Evolutionary conservation across 2,113 vertebrate species (phyloP), one percentile per base, ranked within the genome.

Genomic region (Mobula hypostoma): DNA sequence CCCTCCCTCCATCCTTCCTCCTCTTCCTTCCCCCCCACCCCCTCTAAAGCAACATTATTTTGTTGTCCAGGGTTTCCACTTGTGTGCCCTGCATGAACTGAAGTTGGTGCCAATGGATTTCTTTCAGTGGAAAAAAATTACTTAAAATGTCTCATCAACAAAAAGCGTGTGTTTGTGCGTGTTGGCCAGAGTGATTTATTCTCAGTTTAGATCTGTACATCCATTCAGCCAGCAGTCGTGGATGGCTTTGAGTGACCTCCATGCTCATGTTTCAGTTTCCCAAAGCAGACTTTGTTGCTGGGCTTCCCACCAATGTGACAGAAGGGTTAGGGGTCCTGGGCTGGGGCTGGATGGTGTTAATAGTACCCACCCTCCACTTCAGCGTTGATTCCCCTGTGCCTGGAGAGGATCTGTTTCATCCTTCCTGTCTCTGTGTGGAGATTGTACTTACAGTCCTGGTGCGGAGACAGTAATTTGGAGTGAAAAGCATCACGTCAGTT

Each of bases 51-150:
- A 15, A 74, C 72, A 19, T 19, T 74, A 74, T 74, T 74, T 19
- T 74, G 72, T 74, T 72, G 19, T 19, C 21, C 3, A 48, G 17
- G 17, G 72, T 36, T 14, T 12, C 36, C 79, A 82, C 36, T 17
- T 19, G 19, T 8, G n/a, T 4, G 8, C 85, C 61, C 14, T n/a
- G n/a, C 85, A 17, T 66, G 58, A 66, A 68, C 85, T 90, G 85
- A 90, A 90, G 85, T 90, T 90, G 85, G 61, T 90, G 85, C 85
- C 61, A 90, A 90, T 90, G 85, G 85, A 90, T 90, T 90, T 90
- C 85, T 90, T 90, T 32, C 85, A 90, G 29, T 90, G 61, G 83
- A 61, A 88, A 74, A 74, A 74, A 90, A 90, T 66, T 32, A 32
- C 61, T 90, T 66, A 90, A 87, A 90, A 66, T 12, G 29, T 90